Evolutionary conservation across 2,888 invertebrate species (phyloP), one percentile per base, ranked within the genome.

Genomic region (Drosophila mimetica): DNA sequence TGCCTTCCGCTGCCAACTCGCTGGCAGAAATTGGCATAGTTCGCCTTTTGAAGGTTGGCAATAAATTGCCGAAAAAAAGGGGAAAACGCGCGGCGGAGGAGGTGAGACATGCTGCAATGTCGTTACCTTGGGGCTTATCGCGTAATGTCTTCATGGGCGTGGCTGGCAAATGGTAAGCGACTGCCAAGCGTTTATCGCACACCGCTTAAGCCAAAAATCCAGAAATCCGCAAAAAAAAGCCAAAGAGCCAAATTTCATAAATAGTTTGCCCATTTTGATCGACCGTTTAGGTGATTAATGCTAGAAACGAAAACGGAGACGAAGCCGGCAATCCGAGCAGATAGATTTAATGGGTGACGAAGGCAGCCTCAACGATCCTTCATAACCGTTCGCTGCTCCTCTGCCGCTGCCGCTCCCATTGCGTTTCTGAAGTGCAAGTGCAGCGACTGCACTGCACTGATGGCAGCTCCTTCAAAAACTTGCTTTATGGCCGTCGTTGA

Each of bases 81-180:
- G 8, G 8, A 14, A n/a, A 18, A 8, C 11, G 2, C 1, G 30
- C 2, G 13, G 36, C 11, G 11, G 4, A 14, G 13, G 13, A 14
- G 47, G 4, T 14, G 13, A 30, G 50, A 44, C 22, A 47, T 42
- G 51, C 61, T 32, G 53, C 85, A 75, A 77, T 81, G 87, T 74
- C 87, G 87, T 86, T 83, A 87, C 82, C 87, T 88, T 86, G 85
- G 69, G 77, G 75, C 89, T 84, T 84, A 88, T 88, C 88, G 75
- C 73, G 63, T 74, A 80, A 74, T 85, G 76, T 75, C 66, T 69
- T 73, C 55, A 54, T 60, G 41, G 67, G 76, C 55, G 42, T 67
- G 60, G 71, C 58, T 58, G 71, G 69, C 44, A 82, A 79, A 79
- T 55, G 67, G 58, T 16, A 46, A 28, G 13, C 79, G 67, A 54